Conservation (phyloP, 2,888 invertebrate species). For the Piscicola geometra region DNA sequence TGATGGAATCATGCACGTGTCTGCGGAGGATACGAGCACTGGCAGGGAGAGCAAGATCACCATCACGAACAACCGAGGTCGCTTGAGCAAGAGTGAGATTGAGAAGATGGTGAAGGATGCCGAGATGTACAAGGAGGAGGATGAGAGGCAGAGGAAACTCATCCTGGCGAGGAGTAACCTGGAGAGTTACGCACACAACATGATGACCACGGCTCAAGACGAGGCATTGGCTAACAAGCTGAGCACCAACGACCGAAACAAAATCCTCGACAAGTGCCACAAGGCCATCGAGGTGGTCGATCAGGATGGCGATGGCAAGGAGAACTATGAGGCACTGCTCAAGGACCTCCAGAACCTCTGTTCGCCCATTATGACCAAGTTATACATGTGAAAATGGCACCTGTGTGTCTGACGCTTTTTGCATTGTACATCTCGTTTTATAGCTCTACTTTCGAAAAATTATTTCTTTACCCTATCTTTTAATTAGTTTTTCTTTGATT, state of each 20-base stretch:
- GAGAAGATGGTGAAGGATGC: slow-evolving; percentile 58
- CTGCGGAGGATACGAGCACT: slow-evolving; percentile 1
- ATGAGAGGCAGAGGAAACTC: slow-evolving; percentile 66
- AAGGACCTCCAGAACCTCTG: not conserved
- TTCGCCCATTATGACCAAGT: not conserved
- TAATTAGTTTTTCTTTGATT: no score
- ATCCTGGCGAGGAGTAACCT: slow-evolving; percentile 66
- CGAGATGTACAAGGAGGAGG: slow-evolving; percentile 58
- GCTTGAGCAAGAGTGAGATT: slow-evolving; percentile 33
- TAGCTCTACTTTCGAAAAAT: not conserved
- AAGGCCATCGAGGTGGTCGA: not conserved
- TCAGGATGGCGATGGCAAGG: not conserved
- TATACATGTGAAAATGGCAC: not conserved
- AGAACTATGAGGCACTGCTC: not conserved
- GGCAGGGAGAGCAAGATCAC: slow-evolving; percentile 9
- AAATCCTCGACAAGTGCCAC: not conserved
- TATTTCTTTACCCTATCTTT: not conserved
- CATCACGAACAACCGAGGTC: not conserved
- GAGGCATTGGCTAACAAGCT: not conserved
- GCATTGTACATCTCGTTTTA: not conserved
- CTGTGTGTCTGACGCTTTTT: no score
- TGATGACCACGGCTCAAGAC: not conserved
- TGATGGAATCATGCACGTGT: slow-evolving; percentile 11
- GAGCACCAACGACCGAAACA: not conserved
- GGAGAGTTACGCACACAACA: slow-evolving; percentile 57